Evolutionary conservation across 2,113 vertebrate genomes (phyloP).

Genomic region (Propithecus coquereli): DNA sequence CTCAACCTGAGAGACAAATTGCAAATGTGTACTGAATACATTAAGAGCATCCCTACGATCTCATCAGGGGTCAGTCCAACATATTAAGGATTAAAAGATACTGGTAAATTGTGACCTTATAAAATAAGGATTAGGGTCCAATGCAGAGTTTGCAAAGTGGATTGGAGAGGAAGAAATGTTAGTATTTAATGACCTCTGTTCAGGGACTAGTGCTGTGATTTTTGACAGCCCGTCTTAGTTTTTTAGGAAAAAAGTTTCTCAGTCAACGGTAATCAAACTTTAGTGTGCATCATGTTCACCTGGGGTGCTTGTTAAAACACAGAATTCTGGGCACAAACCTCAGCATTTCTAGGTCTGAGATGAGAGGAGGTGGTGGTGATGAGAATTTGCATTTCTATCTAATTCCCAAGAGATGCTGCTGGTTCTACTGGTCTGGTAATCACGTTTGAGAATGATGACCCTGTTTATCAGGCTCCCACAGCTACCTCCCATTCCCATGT

Average conservation of each 20-base stretch:
- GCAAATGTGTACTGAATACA: not conserved
- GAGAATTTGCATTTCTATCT: not conserved
- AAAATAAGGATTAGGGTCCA: not conserved
- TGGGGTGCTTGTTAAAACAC: not conserved
- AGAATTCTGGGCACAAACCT: not conserved
- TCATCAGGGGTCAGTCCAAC: not conserved
- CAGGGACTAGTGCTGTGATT: not conserved
- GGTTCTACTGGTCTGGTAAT: not conserved
- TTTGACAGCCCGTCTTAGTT: not conserved
- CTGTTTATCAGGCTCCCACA: not conserved
- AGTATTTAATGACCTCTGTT: not conserved
- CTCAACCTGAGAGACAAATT: not conserved
- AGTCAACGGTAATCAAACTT: not conserved
- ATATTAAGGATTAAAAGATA: not conserved
- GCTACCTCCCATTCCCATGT: not conserved
- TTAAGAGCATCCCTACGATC: not conserved
- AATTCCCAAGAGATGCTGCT: not conserved
- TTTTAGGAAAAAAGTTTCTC: not conserved
- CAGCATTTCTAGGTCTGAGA: not conserved
- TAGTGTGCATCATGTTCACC: not conserved
- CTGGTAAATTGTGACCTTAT: not conserved
- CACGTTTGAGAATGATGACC: not conserved
- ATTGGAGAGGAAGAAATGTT: not conserved
- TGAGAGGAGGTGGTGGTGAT: not conserved
- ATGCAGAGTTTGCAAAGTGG: not conserved